Base-by-base conservation (phyloP, 2,113 vertebrate species). In the Cranoglanis bouderius region DNA sequence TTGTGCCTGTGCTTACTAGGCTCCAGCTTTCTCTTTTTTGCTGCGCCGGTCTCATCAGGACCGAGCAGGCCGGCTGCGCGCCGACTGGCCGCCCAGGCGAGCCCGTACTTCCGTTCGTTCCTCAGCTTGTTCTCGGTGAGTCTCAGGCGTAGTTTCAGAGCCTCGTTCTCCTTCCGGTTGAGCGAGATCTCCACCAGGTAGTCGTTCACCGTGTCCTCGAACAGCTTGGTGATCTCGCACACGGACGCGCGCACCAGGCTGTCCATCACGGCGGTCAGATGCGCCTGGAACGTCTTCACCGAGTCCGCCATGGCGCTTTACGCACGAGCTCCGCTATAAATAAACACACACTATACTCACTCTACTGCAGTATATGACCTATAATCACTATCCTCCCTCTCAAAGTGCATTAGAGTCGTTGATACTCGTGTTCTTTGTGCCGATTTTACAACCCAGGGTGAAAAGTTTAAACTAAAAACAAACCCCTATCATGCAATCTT, bases 231-330 rank as follows among this genome's bases (percentile, higher is more conserved):
- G 90, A 96, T 96, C 93, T 96, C 96, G 18, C 95, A 96, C 53
- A 96, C 95, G 0, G 96, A 96, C 12, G 95, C 95, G 18, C 95
- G 94, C 87, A 96, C 94, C 90, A 96, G 90, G 51, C 95, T 95
- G 92, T 96, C 96, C 95, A 96, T 96, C 83, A 96, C 95, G 2
- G 96, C 94, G 53, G 95, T 96, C 88, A 96, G 92, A 90, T 96
- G 96, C 13, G 95, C 95, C 93, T 96, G 95, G 78, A 96, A 96
- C 1, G 95, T 93, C 90, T 93, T 94, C 90, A 96, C 95, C 4
- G 95, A 93, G 51, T 96, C 95, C 86, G 94, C 94, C 95, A 93
- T 93, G 84, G 63, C 70, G 29, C 85, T 57, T 86, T 86, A 59
- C 46, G 63, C 61, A 85, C 83, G 13, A 65, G 61, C 6, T 6